These are phyloP conservation scores for Phrynocephalus vlangalii DNA, from an alignment of 2,797 vertebrate genomes.

Conservation along the genomic window DNA sequence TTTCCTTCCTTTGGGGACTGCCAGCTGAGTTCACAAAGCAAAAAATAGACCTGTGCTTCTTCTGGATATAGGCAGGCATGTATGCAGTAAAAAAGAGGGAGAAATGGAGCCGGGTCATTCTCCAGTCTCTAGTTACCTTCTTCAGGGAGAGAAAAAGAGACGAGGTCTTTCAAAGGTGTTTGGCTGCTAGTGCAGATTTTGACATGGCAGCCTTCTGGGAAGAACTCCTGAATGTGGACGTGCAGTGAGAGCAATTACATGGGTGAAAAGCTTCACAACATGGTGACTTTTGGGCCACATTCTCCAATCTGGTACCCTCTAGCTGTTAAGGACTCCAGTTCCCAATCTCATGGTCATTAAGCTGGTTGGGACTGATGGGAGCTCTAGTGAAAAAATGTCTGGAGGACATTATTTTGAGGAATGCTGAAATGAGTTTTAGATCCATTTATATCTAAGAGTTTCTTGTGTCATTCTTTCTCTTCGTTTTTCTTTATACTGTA, in stretches of 20 bases:
- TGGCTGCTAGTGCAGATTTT: neutral
- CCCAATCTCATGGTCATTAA: neutral
- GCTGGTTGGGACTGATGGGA: neutral
- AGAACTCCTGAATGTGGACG: neutral
- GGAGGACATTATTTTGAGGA: neutral
- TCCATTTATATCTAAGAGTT: neutral
- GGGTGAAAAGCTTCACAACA: neutral
- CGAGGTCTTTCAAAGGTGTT: neutral
- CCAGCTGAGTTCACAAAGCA: conserved; percentile 24
- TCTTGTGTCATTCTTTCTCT: neutral
- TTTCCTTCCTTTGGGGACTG: conserved; percentile 9
- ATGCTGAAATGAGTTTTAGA: neutral
- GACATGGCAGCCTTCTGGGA: neutral
- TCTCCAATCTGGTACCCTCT: neutral
- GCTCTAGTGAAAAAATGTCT: neutral
- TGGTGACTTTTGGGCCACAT: neutral
- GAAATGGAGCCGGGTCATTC: neutral
- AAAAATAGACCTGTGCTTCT: conserved; percentile 16
- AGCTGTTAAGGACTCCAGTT: neutral
- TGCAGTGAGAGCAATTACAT: neutral
- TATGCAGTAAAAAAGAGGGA: neutral
- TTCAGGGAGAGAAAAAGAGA: neutral
- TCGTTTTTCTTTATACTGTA: neutral
- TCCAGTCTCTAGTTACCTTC: neutral
- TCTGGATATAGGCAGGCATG: neutral